These are phyloP conservation scores for Triplophysa tibetana DNA, from an alignment of 2,113 vertebrate genomes.

Conservation along the genomic window DNA sequence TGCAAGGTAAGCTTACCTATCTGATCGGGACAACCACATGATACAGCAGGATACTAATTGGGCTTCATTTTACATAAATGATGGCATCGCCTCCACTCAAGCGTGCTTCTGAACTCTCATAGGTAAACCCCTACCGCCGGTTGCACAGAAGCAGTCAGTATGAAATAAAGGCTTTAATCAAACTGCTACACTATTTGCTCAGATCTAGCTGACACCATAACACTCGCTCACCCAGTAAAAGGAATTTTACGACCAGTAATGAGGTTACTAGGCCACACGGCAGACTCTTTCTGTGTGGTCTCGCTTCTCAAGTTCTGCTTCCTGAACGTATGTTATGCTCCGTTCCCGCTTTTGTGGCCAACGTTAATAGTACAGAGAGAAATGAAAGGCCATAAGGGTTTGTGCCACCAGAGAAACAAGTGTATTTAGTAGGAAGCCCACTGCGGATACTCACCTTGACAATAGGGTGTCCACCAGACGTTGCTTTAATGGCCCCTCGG, in stretches of 20 bases:
- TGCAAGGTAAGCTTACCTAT: constrained; percentile 43
- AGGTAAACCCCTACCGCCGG: background rate
- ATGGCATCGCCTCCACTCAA: constrained; percentile 11
- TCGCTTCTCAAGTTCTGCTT: constrained; percentile 31
- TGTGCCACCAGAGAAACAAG: too few relatives aligned
- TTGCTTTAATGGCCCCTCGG: constrained; percentile 93
- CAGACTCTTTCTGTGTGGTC: constrained; percentile 26
- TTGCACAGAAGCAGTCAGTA: background rate
- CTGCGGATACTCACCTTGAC: constrained; percentile 84
- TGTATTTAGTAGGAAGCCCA: too few relatives aligned
- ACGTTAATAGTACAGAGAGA: background rate
- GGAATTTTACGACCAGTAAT: constrained; percentile 29
- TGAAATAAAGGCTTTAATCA: constrained; percentile 5
- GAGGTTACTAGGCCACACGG: constrained; percentile 18
- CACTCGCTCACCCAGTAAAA: constrained; percentile 1
- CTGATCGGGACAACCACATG: constrained; percentile 62
- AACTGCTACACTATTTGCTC: constrained; percentile 28
- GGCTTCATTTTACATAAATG: constrained; percentile 45
- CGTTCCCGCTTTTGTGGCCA: constrained; percentile 25
- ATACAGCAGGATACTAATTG: constrained; percentile 59
- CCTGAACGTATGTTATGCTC: background rate
- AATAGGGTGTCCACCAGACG: constrained; percentile 91
- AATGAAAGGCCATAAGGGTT: background rate
- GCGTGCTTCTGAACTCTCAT: background rate
- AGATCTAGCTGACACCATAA: constrained; percentile 28